Conservation (phyloP, 2,113 vertebrate species). For the Arenaria interpres region DNA sequence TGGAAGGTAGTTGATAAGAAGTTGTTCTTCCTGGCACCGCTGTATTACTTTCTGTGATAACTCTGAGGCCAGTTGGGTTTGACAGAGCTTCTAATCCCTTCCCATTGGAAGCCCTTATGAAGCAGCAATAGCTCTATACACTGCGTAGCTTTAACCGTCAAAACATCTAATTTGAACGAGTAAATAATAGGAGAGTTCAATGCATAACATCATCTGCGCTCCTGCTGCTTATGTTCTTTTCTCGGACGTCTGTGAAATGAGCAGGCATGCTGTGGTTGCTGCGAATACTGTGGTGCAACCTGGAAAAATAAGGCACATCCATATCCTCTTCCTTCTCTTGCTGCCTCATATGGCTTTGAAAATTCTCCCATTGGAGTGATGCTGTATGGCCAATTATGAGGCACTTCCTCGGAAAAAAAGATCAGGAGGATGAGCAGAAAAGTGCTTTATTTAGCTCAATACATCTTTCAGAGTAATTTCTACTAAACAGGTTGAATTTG, state of each 20-base stretch:
- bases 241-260: neutral
- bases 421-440: neutral
- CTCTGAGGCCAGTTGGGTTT: neutral
- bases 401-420: neutral
- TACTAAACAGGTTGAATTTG: neutral
- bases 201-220: neutral
- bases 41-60: neutral
- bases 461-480: neutral
- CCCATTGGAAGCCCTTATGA: neutral
- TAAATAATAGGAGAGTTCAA: neutral
- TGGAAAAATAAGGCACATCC: neutral
- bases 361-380: neutral
- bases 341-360: neutral
- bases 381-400: neutral
- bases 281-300: neutral
- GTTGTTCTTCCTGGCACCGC: neutral
- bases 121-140: neutral
- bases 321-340: neutral
- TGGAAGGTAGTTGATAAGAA: neutral
- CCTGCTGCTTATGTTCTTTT: neutral
- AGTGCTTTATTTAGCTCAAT: neutral
- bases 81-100: neutral
- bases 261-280: neutral
- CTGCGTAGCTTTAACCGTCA: neutral
- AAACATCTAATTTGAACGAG: neutral